Base-by-base conservation (phyloP, 2,888 invertebrate species). In the Diarsia dahlii region DNA sequence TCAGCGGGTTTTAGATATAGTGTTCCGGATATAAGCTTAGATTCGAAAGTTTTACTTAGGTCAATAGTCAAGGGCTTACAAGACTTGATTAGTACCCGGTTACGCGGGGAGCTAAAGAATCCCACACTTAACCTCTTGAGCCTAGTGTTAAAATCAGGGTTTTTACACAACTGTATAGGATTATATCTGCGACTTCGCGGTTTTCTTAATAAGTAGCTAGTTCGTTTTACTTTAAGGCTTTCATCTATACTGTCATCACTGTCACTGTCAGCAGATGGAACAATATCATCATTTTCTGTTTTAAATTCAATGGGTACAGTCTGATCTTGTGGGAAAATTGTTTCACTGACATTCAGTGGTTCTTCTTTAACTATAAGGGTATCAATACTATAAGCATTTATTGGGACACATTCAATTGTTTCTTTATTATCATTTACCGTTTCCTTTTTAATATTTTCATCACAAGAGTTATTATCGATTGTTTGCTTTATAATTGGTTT, bases 91-190 rank as follows among this genome's bases (percentile, higher is more conserved):
- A 93, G 87, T 46, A 77, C 79, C n/a, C 94, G 89, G 82, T 96
- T 96, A 28, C 93, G 90, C 23, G 89, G 87, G 0, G 90, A 92
- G 82, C 90, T 92, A 58, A 94, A 92, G 82, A 96, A 96, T 2
- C 95, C 93, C 8, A 90, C 90, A 0, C 91, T 92, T 60, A 96
- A 84, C 71, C 95, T 89, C 87, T 94, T 95, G 13, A 96, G 85
- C 50, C 94, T 89, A 8, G 95, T 95, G 80, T 96, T 96, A 71
- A 96, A 96, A 85, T 96, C 96, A 1, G 96, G 96, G 88, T 96
- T 96, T 88, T 95, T 96, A 77, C 95, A 95, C 8, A 96, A 72
- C 54, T 93, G 90, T 86, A 95, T 93, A 0, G 94, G 93, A 82
- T 94, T 92, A 67, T 96, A 96, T 3, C 75, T 88, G n/a, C 93